Evolutionary conservation across 2,113 vertebrate genomes (phyloP).

Genomic region (Grallaria varia): DNA sequence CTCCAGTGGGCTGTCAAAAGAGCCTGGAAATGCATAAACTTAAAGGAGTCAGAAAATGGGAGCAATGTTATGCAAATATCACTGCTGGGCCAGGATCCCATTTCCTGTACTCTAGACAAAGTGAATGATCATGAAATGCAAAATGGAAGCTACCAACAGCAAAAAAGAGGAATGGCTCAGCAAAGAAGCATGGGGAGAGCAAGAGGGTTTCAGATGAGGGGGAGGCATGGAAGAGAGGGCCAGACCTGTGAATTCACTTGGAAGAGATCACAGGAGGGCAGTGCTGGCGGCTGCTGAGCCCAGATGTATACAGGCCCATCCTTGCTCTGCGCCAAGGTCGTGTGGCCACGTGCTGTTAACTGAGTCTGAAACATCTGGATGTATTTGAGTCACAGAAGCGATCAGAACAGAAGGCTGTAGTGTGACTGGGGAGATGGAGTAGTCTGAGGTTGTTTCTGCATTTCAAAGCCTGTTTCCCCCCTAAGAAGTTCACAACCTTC

Average conservation of each 20-base stretch:
- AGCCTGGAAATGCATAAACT: background rate
- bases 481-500: background rate
- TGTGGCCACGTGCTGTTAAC: rapidly evolving
- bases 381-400: background rate
- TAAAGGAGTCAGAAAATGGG: background rate
- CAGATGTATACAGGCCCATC: rapidly evolving
- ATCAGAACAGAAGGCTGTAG: background rate
- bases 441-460: background rate
- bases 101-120: background rate
- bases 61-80: background rate
- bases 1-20: background rate
- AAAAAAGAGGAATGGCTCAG: background rate
- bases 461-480: background rate
- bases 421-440: background rate
- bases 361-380: rapidly evolving
- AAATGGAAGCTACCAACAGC: background rate
- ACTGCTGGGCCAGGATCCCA: background rate
- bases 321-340: rapidly evolving
- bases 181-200: background rate
- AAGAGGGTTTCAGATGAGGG: background rate
- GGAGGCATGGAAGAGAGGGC: background rate
- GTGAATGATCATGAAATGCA: background rate
- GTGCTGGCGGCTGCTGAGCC: rapidly evolving
- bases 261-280: background rate
- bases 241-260: background rate